Percentiles rank a stretch among this genome's conserved stretches.
Conservation (phyloP, 2,888 invertebrate genomes). For the Mythimna lalbum region DNA sequence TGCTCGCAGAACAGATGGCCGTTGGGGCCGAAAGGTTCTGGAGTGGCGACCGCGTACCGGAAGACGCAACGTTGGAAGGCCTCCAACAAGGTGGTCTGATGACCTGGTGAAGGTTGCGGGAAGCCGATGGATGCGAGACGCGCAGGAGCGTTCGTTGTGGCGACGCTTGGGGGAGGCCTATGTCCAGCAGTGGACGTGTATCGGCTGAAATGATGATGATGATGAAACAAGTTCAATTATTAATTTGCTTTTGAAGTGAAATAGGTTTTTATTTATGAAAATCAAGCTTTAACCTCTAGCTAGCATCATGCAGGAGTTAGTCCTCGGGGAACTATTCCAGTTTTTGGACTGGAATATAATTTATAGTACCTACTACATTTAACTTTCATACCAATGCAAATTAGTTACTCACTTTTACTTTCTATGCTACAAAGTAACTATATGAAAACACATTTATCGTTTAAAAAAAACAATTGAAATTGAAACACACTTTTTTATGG, state of each 20-base stretch:
- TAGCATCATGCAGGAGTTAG: neutral
- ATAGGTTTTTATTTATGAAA: slow-evolving; percentile 35
- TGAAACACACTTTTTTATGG: neutral
- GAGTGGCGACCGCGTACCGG: too few species aligned
- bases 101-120: too few species aligned
- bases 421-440: neutral
- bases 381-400: neutral
- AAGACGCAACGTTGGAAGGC: too few species aligned
- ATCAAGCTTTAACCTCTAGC: neutral
- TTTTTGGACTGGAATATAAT: slow-evolving; percentile 16
- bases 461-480: neutral
- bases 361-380: slow-evolving; percentile 1
- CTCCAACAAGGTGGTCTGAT: too few species aligned
- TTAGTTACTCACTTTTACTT: neutral
- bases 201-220: too few species aligned
- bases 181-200: too few species aligned
- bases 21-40: too few species aligned
- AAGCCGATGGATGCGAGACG: too few species aligned
- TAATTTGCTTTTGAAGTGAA: slow-evolving; percentile 21
- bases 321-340: slow-evolving; percentile 25
- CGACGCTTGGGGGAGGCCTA: too few species aligned
- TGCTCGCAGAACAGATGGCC: too few species aligned
- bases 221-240: slow-evolving; percentile 18
- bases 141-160: too few species aligned
- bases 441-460: neutral